Base-by-base conservation (phyloP, 2,113 vertebrate genomes). In the Epinephelus lanceolatus region DNA sequence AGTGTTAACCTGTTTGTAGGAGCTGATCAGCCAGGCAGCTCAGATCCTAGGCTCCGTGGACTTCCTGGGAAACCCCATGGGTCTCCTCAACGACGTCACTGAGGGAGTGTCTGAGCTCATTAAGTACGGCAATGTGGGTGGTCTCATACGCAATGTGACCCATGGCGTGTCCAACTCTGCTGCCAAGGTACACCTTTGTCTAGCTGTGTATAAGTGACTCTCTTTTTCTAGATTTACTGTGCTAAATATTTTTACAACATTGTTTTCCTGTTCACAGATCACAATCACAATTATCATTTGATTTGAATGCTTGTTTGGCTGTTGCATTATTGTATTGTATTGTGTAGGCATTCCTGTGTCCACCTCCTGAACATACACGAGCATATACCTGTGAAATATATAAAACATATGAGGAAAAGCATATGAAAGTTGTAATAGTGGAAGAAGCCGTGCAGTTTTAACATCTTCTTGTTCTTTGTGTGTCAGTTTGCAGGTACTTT, bases 31-130 rank as follows among this genome's bases (percentile, higher is more conserved):
- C 87, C 98, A 99, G 86, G 98, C 98, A 3, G 97, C 97, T 81
- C 96, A 97, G 92, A 99, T 99, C 89, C 93, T 99, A 12, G 98
- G 98, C 40, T 99, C 98, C 0, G 98, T 99, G 87, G 98, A 99
- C 93, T 99, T 99, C 91, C 96, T 99, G 59, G 98, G 98, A 69
- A 99, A 99, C 90, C 98, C 98, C 11, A 97, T 99, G 97, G 98
- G 98, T 5, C 96, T 99, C 0, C 56, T 98, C 71, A 99, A 96
- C 40, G 98, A 99, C n/a, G 95, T 99, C 81, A 96, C 96, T 0
- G 98, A 99, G 95, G 98, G 98, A 2, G 88, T 99, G 63, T 96
- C 96, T 1, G 98, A 98, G 76, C 96, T 99, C 83, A 97, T 99
- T 81, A 98, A 96, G 83, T 98, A 99, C 0, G 98, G 98, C 86